These are phyloP conservation scores for Catamblyrhynchus diadema DNA, from an alignment of 2,797 vertebrate genomes.

Conservation along the genomic window DNA sequence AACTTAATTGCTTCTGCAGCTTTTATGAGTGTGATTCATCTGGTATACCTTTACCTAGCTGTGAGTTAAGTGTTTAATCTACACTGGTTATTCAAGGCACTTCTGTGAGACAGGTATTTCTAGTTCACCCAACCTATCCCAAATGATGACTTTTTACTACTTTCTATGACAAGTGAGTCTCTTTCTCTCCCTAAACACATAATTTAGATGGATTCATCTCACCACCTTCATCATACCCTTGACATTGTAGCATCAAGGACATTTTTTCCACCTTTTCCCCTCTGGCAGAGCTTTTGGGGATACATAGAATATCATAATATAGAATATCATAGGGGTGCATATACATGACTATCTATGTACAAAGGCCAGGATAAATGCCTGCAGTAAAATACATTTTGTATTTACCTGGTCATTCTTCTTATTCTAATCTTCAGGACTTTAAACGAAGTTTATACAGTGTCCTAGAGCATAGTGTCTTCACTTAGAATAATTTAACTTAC, in stretches of 20 bases:
- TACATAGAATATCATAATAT: not conserved
- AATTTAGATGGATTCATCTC: not conserved
- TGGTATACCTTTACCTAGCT: not conserved
- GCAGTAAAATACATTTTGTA: not conserved
- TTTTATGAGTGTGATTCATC: conserved; percentile 26
- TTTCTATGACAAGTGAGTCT: not conserved
- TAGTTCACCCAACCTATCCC: not conserved
- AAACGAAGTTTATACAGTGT: not conserved
- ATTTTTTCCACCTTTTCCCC: not conserved
- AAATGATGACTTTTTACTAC: not conserved
- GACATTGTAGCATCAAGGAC: not conserved
- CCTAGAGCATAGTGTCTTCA: not conserved
- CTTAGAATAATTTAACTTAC: not conserved
- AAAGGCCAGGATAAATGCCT: not conserved
- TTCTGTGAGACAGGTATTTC: not conserved
- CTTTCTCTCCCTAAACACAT: not conserved
- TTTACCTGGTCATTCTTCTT: not conserved
- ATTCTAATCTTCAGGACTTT: not conserved
- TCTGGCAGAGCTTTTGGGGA: not conserved
- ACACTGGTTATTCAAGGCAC: not conserved
- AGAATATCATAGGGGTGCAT: not conserved
- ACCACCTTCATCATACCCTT: not conserved
- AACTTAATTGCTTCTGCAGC: conserved; percentile 4
- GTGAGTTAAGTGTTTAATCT: not conserved
- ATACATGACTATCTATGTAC: not conserved